Evolutionary conservation across 2,888 invertebrate species (phyloP).

Genomic region (Drosophila recens): DNA sequence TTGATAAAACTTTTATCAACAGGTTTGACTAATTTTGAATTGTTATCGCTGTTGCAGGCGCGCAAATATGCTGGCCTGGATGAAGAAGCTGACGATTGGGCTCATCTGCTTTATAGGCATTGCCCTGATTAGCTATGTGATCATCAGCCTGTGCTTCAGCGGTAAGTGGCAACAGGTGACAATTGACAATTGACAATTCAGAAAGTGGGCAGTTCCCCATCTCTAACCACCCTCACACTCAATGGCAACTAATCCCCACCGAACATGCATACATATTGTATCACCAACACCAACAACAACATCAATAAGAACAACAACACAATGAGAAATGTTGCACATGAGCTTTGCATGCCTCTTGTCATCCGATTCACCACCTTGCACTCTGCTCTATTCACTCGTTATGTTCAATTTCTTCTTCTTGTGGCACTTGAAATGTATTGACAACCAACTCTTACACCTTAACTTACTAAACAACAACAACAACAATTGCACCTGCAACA

Average conservation of each 20-base stretch:
- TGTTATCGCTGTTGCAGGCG: constrained; percentile 68
- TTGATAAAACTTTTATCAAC: not conserved
- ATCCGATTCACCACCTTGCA: constrained; percentile 39
- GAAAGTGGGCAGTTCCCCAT: not conserved
- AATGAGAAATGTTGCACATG: constrained; percentile 37
- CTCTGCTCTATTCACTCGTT: constrained; percentile 55
- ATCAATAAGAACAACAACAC: constrained; percentile 7
- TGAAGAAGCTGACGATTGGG: constrained; percentile 84
- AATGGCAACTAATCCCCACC: constrained; percentile 38
- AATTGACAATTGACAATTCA: constrained; percentile 14
- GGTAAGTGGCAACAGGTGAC: constrained; percentile 73
- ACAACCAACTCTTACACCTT: constrained; percentile 71
- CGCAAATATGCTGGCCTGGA: constrained; percentile 83
- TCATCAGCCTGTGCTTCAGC: constrained; percentile 83
- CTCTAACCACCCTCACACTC: constrained; percentile 39
- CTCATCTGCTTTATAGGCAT: constrained; percentile 83
- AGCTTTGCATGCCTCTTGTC: constrained; percentile 53
- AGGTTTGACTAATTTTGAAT: not conserved
- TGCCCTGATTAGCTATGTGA: constrained; percentile 83
- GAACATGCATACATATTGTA: constrained; percentile 6
- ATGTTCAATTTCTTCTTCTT: constrained; percentile 48
- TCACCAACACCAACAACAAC: not conserved
- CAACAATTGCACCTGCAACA: constrained; percentile 31
- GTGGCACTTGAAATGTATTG: constrained; percentile 65
- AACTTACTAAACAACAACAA: constrained; percentile 62